Percentiles rank a stretch among this genome's conserved stretches.
Evolutionary conservation across 2,113 vertebrate genomes (phyloP).

Genomic region (Odontesthes bonariensis): DNA sequence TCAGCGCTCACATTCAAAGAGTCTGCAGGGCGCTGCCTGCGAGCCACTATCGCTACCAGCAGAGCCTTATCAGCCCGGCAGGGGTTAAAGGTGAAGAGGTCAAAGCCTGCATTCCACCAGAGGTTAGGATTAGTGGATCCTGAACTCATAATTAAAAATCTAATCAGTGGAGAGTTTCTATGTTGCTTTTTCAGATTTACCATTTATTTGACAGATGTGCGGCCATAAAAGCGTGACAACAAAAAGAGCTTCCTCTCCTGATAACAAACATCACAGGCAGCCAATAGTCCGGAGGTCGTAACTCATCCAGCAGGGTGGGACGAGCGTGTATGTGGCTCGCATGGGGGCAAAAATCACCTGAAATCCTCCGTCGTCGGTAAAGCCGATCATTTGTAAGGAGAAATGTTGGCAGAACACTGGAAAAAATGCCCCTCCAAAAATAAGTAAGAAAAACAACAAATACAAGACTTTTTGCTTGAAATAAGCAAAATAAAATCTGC

Average conservation of each 20-base stretch:
- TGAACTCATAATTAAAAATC: conserved; percentile 4
- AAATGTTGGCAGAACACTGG: no score
- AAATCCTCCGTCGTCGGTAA: background rate
- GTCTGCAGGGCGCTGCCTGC: conserved; percentile 9
- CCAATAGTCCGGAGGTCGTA: conserved; percentile 17
- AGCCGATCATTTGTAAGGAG: no score
- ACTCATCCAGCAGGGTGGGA: conserved; percentile 3
- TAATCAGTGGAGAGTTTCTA: background rate
- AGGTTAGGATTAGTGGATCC: conserved; percentile 35
- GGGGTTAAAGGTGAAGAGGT: conserved; percentile 58
- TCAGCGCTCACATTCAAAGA: conserved; percentile 28
- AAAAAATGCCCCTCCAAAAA: no score
- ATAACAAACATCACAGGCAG: conserved; percentile 5
- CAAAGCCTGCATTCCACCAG: conserved; percentile 60
- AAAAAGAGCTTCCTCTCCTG: conserved; percentile 2
- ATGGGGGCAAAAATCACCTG: background rate
- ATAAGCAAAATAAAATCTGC: no score
- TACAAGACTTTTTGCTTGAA: no score
- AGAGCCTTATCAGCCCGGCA: conserved; percentile 47
- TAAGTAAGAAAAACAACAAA: no score
- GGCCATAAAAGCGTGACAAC: background rate
- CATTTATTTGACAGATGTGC: conserved; percentile 8
- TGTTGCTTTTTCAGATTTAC: background rate
- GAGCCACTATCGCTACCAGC: conserved; percentile 46
- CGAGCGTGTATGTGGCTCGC: background rate